phyloP scores from a whole-genome alignment of 2,797 vertebrate species.

The Acrocephalus scirpaceus region DNA sequence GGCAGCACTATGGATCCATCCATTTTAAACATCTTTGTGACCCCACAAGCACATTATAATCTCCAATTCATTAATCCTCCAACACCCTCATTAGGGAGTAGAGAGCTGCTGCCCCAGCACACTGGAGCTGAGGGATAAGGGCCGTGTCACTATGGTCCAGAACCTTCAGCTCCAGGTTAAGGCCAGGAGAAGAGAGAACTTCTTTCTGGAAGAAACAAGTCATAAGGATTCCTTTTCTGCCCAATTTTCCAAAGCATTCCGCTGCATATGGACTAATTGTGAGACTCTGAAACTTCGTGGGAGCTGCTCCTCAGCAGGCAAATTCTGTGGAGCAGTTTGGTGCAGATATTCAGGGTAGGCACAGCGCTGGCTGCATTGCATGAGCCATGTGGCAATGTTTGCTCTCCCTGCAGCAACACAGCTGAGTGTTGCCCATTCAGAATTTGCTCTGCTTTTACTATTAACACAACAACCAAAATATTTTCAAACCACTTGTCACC shows the following conservation, averaged over 20 bases:
- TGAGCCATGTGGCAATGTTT: neutral
- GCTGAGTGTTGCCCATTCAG: neutral
- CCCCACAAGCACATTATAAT: neutral
- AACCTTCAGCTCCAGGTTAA: neutral
- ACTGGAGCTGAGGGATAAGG: neutral
- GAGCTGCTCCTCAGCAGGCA: neutral
- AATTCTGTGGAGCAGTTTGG: neutral
- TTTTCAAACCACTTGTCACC: neutral
- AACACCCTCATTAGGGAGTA: neutral
- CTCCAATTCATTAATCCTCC: neutral
- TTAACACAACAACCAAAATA: neutral
- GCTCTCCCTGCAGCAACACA: slow-evolving; percentile 13
- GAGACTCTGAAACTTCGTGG: neutral
- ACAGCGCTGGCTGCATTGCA: neutral
- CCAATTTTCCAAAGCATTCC: neutral
- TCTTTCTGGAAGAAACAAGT: neutral
- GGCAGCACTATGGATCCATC: neutral
- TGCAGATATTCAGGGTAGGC: neutral
- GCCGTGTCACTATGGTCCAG: accelerated
- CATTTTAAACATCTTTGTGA: neutral
- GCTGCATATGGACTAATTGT: neutral
- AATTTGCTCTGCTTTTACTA: neutral
- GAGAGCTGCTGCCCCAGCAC: neutral
- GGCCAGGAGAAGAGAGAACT: neutral
- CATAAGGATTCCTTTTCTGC: neutral